Evolutionary conservation across 2,113 vertebrate genomes (phyloP).

Genomic region (Galemys pyrenaicus): DNA sequence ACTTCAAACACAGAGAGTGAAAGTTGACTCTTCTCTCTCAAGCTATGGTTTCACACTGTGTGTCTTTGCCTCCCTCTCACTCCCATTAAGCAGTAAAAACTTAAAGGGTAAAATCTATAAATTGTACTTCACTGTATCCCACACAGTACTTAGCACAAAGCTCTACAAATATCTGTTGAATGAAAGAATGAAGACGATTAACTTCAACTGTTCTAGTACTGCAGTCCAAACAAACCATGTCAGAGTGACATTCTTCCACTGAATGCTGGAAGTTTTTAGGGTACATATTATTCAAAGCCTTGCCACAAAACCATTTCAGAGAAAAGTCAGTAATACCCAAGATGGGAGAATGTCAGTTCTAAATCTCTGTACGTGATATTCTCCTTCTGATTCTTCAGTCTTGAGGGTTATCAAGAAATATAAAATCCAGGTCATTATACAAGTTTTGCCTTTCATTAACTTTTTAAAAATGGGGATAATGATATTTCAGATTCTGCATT

Average conservation of each 20-base stretch:
- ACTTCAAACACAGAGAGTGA: constrained; percentile 32
- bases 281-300: constrained; percentile 30
- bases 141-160: constrained; percentile 32
- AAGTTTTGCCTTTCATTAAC: not conserved
- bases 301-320: not conserved
- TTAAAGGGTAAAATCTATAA: constrained; percentile 61
- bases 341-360: not conserved
- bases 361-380: constrained; percentile 23
- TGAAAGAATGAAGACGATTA: constrained; percentile 54
- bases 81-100: constrained; percentile 53
- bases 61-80: not conserved
- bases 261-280: constrained; percentile 6
- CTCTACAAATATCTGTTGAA: constrained; percentile 67
- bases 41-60: not conserved
- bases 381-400: constrained; percentile 10
- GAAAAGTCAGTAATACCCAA: not conserved
- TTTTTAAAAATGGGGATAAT: not conserved
- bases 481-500: not conserved
- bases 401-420: not conserved
- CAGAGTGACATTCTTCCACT: not conserved
- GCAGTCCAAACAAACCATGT: not conserved
- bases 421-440: not conserved
- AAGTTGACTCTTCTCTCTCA: constrained; percentile 15
- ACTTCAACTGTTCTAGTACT: not conserved
- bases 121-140: constrained; percentile 17